Conservation (phyloP, 2,113 vertebrate genomes). For the Anoplopoma fimbria region DNA sequence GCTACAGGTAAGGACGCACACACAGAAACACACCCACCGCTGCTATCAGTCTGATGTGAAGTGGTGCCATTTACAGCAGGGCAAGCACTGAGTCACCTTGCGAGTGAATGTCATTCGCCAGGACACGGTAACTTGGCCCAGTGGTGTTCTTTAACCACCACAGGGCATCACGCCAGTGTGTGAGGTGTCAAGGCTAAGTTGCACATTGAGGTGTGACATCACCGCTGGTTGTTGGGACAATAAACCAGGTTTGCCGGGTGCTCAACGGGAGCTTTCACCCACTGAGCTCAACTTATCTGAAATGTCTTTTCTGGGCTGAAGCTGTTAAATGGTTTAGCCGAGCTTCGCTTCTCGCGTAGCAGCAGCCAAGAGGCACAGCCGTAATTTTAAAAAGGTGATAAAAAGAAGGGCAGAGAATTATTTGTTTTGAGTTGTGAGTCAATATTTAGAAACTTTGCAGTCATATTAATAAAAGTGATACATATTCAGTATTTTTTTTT, state of each 20-base stretch:
- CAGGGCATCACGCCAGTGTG: conserved; percentile 54
- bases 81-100: conserved; percentile 65
- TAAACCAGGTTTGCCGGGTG: conserved; percentile 37
- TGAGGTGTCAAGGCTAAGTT: conserved; percentile 62
- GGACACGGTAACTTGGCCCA: conserved; percentile 59
- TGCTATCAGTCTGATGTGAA: conserved; percentile 47
- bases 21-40: conserved; percentile 10
- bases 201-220: conserved; percentile 66
- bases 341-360: not conserved
- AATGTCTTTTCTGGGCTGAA: conserved; percentile 36
- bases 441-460: conserved; percentile 38
- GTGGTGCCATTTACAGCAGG: conserved; percentile 44
- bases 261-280: conserved; percentile 46
- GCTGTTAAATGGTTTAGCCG: conserved; percentile 29
- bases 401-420: conserved; percentile 22
- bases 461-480: conserved; percentile 38
- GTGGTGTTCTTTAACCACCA: conserved; percentile 50
- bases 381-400: conserved; percentile 35
- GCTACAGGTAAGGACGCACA: conserved; percentile 7
- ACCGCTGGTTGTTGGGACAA: conserved; percentile 49
- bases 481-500: conserved; percentile 17
- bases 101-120: conserved; percentile 48
- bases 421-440: conserved; percentile 23
- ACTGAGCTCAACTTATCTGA: conserved; percentile 49
- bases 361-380: conserved; percentile 10